Conservation (phyloP, 2,797 vertebrate genomes). For the Intellagama lesueurii region DNA sequence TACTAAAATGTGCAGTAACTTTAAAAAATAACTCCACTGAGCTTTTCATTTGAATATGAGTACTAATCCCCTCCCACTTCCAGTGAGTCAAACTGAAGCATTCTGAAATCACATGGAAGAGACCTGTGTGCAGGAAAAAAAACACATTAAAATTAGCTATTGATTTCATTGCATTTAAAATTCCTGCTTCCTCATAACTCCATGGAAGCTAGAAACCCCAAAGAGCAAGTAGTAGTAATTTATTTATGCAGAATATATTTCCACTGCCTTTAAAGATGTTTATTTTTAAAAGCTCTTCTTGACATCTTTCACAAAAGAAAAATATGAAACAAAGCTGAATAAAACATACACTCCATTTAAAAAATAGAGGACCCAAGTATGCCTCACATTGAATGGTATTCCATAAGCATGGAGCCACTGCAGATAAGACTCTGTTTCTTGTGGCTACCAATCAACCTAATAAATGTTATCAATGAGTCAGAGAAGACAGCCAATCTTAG, state of each 20-base stretch:
- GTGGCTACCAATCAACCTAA: background rate
- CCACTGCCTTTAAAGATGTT: background rate
- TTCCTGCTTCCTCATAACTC: background rate
- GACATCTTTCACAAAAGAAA: no score
- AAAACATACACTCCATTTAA: background rate
- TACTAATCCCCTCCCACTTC: background rate
- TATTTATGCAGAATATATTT: background rate
- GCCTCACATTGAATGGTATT: background rate
- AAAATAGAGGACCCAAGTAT: background rate
- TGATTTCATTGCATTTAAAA: background rate
- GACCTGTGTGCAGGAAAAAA: background rate
- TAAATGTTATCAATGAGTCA: background rate
- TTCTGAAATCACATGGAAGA: background rate
- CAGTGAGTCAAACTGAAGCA: background rate
- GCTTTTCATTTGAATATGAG: slow-evolving; percentile 20
- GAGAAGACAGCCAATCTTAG: background rate
- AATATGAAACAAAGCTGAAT: no score
- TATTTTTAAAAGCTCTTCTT: background rate
- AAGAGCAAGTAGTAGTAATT: background rate
- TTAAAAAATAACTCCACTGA: slow-evolving; percentile 6
- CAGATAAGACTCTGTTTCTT: background rate
- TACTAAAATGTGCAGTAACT: slow-evolving; percentile 28
- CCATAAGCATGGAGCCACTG: background rate
- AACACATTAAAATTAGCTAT: background rate
- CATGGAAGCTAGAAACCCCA: background rate